Evolutionary conservation across 2,888 invertebrate genomes (phyloP), one percentile per base, ranked within the genome.

Genomic region (Athalia cordata): DNA sequence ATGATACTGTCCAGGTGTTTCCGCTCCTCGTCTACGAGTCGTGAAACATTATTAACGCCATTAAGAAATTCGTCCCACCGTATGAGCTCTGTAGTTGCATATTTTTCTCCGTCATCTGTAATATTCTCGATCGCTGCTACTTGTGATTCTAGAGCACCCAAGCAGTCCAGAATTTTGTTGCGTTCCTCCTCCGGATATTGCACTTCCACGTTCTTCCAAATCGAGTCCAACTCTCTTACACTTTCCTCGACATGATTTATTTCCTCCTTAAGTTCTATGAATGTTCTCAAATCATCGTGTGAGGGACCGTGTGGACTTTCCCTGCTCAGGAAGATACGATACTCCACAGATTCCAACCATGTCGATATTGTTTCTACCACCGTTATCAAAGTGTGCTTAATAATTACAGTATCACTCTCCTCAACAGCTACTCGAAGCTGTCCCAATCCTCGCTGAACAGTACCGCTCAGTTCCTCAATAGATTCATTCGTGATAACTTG

Each of bases 261-360:
- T 87, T 96, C 95, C 66, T 94, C 92, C 78, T 92, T 92, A 3
- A 95, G 91, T 84, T 93, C 92, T 81, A 92, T 92, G 66, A 95
- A 92, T 0, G 82, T 84, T 4, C 77, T 82, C 6, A 80, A 79
- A 49, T 88, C 86, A 0, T 86, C 83, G 67, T 82, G 81, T 13
- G 82, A 83, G 0, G 86, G 87, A 0, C 87, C 88, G 47, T 11
- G 79, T 0, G 84, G 85, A 45, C 80, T 83, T 77, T 87, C 86
- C 62, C 82, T 85, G 80, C 92, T 92, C 45, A 93, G 88, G 84
- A 93, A 94, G 67, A 96, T 95, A 84, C 94, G 93, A 83, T 96
- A 96, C 87, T 96, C 96, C 79, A 97, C 95, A 47, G 95, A 96
- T 90, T 97, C 96, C 64, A 97, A 88, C 96, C 96, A 96, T 11